Evolutionary conservation across 2,113 vertebrate genomes (phyloP).

Genomic region (Perccottus glenii): DNA sequence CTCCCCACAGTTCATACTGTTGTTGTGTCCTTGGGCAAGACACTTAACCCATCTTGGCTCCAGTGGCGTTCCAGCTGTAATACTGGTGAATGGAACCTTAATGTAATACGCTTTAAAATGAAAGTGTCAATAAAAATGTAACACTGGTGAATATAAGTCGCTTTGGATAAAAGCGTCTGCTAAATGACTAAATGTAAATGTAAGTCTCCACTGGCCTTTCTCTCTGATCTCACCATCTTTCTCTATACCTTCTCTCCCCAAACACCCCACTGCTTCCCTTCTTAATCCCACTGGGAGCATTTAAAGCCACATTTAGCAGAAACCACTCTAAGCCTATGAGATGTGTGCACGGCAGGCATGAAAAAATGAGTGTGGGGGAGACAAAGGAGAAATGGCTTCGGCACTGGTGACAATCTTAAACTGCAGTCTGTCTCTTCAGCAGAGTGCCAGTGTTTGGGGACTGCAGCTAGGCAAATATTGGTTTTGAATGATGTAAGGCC

Average conservation of each 20-base stretch:
- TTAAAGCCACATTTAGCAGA: conserved; percentile 51
- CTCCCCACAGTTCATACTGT: too few relatives aligned
- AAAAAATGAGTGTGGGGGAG: conserved; percentile 20
- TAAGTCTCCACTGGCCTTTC: not conserved
- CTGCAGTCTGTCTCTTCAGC: conserved; percentile 43
- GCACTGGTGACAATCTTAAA: conserved; percentile 50
- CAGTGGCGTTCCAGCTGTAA: too few relatives aligned
- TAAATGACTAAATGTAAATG: too few relatives aligned
- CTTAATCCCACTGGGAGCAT: conserved; percentile 11
- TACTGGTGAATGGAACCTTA: too few relatives aligned
- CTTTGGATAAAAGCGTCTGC: too few relatives aligned
- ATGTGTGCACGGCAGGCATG: conserved; percentile 34
- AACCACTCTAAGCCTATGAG: conserved; percentile 33
- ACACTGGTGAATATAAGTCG: too few relatives aligned
- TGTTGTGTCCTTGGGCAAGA: too few relatives aligned
- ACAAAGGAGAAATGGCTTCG: conserved; percentile 27
- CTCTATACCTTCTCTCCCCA: conserved; percentile 13
- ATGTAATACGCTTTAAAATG: too few relatives aligned
- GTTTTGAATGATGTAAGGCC: conserved; percentile 63
- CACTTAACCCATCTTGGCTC: too few relatives aligned
- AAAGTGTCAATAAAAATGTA: too few relatives aligned
- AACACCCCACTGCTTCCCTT: not conserved
- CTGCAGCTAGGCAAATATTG: conserved; percentile 67
- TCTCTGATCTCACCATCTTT: conserved; percentile 22
- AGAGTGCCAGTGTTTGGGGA: conserved; percentile 53